Conservation (phyloP, 2,113 vertebrate species). For the Glaucidium brasilianum region DNA sequence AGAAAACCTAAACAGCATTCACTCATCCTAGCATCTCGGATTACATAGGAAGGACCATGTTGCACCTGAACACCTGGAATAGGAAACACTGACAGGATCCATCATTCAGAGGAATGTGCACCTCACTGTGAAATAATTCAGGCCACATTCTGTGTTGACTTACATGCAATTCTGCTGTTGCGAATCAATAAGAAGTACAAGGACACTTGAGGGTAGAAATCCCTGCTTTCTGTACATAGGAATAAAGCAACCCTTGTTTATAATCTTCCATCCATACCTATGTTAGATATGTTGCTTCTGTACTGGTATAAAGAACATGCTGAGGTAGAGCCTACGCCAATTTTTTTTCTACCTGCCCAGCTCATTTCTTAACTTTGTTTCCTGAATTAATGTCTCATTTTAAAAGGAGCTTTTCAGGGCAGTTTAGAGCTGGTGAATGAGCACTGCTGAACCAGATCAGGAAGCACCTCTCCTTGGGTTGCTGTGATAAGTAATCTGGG, state of each 20-base stretch:
- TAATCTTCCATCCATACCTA: background rate
- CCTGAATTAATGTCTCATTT: background rate
- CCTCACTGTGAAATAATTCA: background rate
- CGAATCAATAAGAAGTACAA: background rate
- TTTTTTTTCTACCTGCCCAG: background rate
- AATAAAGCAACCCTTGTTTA: background rate
- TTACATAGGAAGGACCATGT: background rate
- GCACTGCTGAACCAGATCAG: background rate
- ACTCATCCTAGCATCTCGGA: background rate
- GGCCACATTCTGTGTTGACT: background rate
- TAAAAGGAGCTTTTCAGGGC: background rate
- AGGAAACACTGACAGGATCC: background rate
- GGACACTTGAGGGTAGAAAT: background rate
- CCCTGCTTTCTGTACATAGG: background rate
- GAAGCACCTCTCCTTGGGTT: background rate
- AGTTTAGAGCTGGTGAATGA: conserved; percentile 16
- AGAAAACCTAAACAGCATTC: background rate
- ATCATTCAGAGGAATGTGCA: background rate
- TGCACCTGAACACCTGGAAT: background rate
- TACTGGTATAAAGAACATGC: background rate
- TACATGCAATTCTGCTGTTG: background rate
- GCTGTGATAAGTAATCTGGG: background rate
- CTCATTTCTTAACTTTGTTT: background rate
- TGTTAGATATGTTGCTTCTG: background rate
- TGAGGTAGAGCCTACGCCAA: background rate